Evolutionary conservation across 2,113 vertebrate species (phyloP).

Genomic region (Nerophis ophidion): DNA sequence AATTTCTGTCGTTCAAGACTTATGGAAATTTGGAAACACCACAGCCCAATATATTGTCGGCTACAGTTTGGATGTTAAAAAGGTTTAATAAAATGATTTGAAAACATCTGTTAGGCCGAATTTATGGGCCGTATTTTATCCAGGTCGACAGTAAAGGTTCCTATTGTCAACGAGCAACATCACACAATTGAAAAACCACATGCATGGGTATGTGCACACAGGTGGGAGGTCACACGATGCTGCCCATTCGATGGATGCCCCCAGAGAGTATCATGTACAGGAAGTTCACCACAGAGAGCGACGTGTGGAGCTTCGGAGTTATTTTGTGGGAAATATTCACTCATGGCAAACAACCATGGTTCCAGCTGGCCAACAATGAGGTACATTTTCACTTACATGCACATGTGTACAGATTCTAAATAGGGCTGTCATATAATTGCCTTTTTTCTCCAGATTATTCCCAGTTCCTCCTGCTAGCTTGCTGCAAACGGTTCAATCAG

Average conservation of each 20-base stretch:
- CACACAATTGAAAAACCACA: background rate
- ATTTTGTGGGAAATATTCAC: slow-evolving; percentile 99
- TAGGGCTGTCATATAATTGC: too few species aligned
- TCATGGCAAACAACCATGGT: slow-evolving; percentile 97
- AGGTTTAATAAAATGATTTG: too few species aligned
- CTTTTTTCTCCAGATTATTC: too few species aligned
- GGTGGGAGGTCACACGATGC: slow-evolving; percentile 89
- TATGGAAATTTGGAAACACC: too few species aligned
- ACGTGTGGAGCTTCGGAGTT: slow-evolving; percentile 97
- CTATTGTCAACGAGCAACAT: background rate
- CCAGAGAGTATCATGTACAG: slow-evolving; percentile 88
- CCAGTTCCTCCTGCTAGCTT: too few species aligned
- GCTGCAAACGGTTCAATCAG: too few species aligned
- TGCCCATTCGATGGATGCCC: too few species aligned
- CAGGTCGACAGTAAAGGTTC: too few species aligned
- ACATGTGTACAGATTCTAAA: background rate
- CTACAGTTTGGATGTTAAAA: too few species aligned
- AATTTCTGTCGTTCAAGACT: too few species aligned
- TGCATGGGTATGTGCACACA: slow-evolving; percentile 39
- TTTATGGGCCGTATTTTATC: background rate
- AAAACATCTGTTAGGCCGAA: too few species aligned
- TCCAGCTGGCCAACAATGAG: slow-evolving; percentile 97
- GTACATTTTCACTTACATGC: slow-evolving; percentile 47
- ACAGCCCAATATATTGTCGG: too few species aligned
- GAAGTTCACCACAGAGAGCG: slow-evolving; percentile 97